Conservation (phyloP, 2,888 invertebrate species). For the Zhuqinia jingwanae region DNA sequence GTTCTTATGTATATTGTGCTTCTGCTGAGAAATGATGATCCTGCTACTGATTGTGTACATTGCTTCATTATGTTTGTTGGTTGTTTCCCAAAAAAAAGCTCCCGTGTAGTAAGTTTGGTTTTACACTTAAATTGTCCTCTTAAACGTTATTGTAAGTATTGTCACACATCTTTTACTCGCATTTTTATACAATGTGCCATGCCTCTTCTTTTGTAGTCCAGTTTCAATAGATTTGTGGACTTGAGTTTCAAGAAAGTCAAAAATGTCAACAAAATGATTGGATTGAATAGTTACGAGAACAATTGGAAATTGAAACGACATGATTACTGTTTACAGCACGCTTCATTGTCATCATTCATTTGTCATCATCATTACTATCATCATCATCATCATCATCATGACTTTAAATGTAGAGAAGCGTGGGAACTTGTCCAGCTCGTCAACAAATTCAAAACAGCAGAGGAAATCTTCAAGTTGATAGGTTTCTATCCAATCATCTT, state of each 20-base stretch:
- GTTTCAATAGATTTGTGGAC: neutral
- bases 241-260: neutral
- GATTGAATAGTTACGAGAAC: neutral
- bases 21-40: neutral
- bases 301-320: slow-evolving; percentile 13
- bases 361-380: neutral
- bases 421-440: neutral
- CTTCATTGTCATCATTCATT: slow-evolving; percentile 11
- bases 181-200: neutral
- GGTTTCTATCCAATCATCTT: neutral
- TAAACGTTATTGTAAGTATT: too few relatives aligned
- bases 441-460: neutral
- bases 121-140: too few relatives aligned
- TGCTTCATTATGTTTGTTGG: too few relatives aligned
- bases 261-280: slow-evolving; percentile 5
- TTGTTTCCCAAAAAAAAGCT: too few relatives aligned
- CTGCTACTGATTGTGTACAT: neutral
- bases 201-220: neutral
- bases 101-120: too few relatives aligned
- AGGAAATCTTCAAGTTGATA: neutral
- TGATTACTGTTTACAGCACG: slow-evolving; percentile 30
- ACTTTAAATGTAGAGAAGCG: neutral
- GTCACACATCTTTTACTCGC: too few relatives aligned
- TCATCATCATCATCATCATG: neutral
- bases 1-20: neutral